Conservation (phyloP, 2,888 invertebrate species). For the Anagyrus pseudococci region DNA sequence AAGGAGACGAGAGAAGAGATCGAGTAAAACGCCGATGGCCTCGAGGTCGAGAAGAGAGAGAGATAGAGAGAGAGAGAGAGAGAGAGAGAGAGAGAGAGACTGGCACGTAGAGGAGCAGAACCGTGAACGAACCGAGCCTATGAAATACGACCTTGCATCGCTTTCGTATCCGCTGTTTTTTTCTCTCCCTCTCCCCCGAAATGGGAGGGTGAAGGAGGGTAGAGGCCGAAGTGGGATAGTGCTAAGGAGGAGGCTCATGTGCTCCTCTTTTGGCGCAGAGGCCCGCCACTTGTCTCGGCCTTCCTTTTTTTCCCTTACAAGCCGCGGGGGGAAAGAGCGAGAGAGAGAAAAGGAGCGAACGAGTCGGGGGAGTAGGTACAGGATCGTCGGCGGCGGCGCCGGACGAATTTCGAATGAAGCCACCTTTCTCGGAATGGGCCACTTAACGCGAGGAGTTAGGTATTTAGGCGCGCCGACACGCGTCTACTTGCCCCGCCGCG, state of each 20-base stretch:
- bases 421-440: constrained; percentile 43
- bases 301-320: constrained; percentile 1
- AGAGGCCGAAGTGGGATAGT: no score
- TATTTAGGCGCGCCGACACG: constrained; percentile 37
- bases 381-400: constrained; percentile 43
- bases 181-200: constrained; percentile 24
- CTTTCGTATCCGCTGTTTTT: constrained; percentile 39
- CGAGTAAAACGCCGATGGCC: constrained; percentile 20
- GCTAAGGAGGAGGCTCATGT: constrained; percentile 33
- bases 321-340: no score
- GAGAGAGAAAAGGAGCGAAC: no score
- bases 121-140: constrained; percentile 38
- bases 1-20: background rate
- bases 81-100: no score
- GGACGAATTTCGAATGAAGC: constrained; percentile 48
- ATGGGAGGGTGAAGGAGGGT: no score
- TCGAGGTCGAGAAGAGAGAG: constrained; percentile 29
- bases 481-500: constrained; percentile 4
- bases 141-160: constrained; percentile 47
- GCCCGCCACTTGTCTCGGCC: background rate
- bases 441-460: constrained; percentile 38
- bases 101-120: no score
- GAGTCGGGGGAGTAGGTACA: no score
- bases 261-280: constrained; percentile 4
- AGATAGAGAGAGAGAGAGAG: no score